Conservation (phyloP, 2,888 invertebrate genomes). For the Drosophila heteroneura region DNA sequence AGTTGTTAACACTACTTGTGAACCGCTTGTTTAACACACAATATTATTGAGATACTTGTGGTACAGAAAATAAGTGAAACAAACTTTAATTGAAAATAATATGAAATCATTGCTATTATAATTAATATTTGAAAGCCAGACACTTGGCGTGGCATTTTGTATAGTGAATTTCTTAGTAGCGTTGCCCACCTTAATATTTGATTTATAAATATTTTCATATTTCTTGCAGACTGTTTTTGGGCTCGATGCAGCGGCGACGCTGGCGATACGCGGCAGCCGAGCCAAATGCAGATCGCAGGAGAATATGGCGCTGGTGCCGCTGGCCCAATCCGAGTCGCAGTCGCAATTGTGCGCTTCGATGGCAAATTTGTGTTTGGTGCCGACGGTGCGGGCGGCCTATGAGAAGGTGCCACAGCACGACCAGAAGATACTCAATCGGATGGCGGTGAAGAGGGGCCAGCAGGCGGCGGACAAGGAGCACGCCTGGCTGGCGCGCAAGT, state of each 20-base stretch:
- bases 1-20: no score
- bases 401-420: slow-evolving; percentile 83
- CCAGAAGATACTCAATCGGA: slow-evolving; percentile 84
- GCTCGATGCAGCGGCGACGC: slow-evolving; percentile 18
- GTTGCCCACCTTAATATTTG: not conserved
- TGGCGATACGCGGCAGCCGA: slow-evolving; percentile 64
- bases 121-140: no score
- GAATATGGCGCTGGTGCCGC: slow-evolving; percentile 51
- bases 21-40: no score
- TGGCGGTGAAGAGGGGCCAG: slow-evolving; percentile 84
- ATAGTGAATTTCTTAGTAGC: not conserved
- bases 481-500: slow-evolving; percentile 84
- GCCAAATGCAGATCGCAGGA: slow-evolving; percentile 60
- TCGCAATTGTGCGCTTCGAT: slow-evolving; percentile 79
- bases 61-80: not conserved
- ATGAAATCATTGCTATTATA: not conserved
- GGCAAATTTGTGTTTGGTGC: slow-evolving; percentile 83
- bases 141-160: not conserved
- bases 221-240: slow-evolving; percentile 51
- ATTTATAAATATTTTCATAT: no score
- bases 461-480: slow-evolving; percentile 82
- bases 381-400: slow-evolving; percentile 81
- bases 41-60: not conserved
- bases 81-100: not conserved
- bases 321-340: slow-evolving; percentile 11